Evolutionary conservation across 1,140 invertebrate genomes (phyloP).

Genomic region (Pogonomyrmex barbatus): DNA sequence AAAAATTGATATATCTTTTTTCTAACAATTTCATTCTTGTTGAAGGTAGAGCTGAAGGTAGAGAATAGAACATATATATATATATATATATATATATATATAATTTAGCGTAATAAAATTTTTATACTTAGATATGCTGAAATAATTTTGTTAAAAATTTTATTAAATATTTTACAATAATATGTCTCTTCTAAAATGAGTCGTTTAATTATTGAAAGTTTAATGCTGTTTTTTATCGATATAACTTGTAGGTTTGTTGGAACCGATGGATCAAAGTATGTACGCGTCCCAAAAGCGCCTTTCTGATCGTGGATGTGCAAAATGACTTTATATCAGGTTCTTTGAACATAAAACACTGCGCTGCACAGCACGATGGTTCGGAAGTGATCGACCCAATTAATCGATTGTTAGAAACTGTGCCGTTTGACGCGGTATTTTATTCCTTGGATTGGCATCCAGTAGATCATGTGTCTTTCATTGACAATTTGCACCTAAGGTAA

Average conservation of each 20-base stretch:
- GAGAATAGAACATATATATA: neutral
- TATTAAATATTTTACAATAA: too few relatives aligned
- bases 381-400: slow-evolving; percentile 97
- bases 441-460: slow-evolving; percentile 98
- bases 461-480: slow-evolving; percentile 98
- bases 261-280: slow-evolving; percentile 93
- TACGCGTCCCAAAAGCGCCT: slow-evolving; percentile 92
- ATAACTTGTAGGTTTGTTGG: slow-evolving; percentile 87
- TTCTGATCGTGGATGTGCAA: slow-evolving; percentile 98
- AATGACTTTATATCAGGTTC: slow-evolving; percentile 99
- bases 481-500: slow-evolving; percentile 90
- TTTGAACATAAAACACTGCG: slow-evolving; percentile 96
- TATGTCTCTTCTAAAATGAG: neutral
- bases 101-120: neutral
- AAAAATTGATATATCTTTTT: neutral
- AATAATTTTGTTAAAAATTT: neutral
- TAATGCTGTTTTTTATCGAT: neutral
- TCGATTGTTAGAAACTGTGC: slow-evolving; percentile 92
- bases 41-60: too few relatives aligned
- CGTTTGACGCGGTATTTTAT: slow-evolving; percentile 97
- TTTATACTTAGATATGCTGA: neutral
- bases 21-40: neutral
- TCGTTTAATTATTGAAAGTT: neutral
- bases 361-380: slow-evolving; percentile 95
- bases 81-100: neutral